Percentiles rank a stretch among this genome's conserved stretches.
Evolutionary conservation across 2,888 invertebrate species (phyloP).

Genomic region (Dysmachus trigonus): DNA sequence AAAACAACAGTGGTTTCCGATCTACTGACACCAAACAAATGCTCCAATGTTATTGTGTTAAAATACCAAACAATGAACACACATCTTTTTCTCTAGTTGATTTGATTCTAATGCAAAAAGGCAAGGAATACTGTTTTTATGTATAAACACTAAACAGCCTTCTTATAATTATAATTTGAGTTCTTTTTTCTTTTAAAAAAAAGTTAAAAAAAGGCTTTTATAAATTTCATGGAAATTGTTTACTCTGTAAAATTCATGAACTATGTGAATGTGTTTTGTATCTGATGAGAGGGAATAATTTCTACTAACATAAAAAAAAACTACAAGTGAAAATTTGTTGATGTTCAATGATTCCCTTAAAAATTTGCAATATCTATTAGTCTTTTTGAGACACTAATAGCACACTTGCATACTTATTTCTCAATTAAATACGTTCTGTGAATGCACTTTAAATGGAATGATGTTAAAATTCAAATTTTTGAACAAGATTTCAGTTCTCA

Average conservation of each 20-base stretch:
- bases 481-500: background rate
- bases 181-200: background rate
- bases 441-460: background rate
- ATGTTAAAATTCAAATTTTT: background rate
- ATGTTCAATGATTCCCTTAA: background rate
- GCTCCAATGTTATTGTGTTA: conserved; percentile 21
- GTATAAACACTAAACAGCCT: background rate
- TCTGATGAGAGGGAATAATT: background rate
- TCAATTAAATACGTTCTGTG: background rate
- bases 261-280: background rate
- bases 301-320: background rate
- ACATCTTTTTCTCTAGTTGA: conserved; percentile 28
- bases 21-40: background rate
- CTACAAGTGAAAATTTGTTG: background rate
- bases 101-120: conserved; percentile 7
- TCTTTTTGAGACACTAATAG: background rate
- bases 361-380: background rate
- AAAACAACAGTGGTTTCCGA: background rate
- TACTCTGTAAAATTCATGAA: conserved; percentile 2
- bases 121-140: conserved; percentile 23
- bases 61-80: conserved; percentile 34
- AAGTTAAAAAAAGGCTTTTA: background rate
- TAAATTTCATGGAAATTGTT: conserved; percentile 15
- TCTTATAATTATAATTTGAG: background rate
- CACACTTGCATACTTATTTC: background rate